Evolutionary conservation across 2,113 vertebrate genomes (phyloP), one percentile per base, ranked within the genome.

Genomic region (Pachypanchax playfairii): DNA sequence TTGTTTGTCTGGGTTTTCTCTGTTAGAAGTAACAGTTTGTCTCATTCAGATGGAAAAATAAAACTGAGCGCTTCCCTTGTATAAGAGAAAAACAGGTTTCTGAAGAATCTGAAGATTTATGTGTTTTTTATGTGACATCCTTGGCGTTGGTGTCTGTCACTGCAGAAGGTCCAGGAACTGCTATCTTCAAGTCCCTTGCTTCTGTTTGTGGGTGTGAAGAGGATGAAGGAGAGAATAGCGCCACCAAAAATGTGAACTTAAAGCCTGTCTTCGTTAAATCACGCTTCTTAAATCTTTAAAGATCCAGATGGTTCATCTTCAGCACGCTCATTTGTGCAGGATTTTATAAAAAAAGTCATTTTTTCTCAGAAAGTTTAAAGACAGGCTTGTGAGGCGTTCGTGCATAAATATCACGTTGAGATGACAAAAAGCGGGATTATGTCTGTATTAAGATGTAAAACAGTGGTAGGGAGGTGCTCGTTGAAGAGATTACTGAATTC

Each of bases 401-500:
- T 29, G 67, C 20, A 47, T 72, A 56, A 75, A 75, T 70, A 61
- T 73, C 10, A 29, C 43, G 64, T 70, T 56, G 39, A 81, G 65
- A 58, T 80, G 80, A 72, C 61, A 72, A 73, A 76, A 83, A 85
- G 73, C 38, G 24, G 86, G 86, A 83, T 86, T 86, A 85, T 65
- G 77, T 69, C 58, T 73, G 74, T 69, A 75, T 85, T 85, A 85
- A 77, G 76, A 76, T 64, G 75, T 79, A 75, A 84, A 83, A 84
- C 72, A 75, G 85, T 76, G 70, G 52, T 75, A 60, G 56, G 79
- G 82, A 79, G 81, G 81, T 13, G 73, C 67, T 84, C 48, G 31
- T 70, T 66, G 82, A 75, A 49, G 68, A 77, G 81, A 84, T 84
- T 82, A 83, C 49, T 43, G 53, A 75, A 79, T 74, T 62, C 36